Percentiles rank a stretch among this genome's conserved stretches.
phyloP scores from a whole-genome alignment of 2,113 vertebrate species.

The Sinocyclocheilus anshuiensis region DNA sequence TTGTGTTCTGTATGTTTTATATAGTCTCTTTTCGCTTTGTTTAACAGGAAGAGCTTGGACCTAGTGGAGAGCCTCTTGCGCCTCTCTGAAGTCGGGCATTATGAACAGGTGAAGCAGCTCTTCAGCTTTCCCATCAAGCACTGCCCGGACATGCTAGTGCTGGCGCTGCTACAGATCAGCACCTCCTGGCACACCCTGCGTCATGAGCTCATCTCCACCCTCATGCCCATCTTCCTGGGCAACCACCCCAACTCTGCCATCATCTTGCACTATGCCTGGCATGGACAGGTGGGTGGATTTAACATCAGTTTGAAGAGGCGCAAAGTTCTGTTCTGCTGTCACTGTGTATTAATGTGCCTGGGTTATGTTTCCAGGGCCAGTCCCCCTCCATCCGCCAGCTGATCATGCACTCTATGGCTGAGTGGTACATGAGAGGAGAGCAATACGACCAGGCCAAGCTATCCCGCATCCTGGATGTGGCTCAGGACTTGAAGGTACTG shows the following conservation, averaged over 20 bases:
- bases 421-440: conserved; percentile 99
- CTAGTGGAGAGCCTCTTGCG: conserved; percentile 94
- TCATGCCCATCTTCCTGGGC: conserved; percentile 98
- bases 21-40: neutral
- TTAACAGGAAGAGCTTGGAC: conserved; percentile 96
- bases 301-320: neutral
- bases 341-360: neutral
- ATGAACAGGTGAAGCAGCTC: conserved; percentile 98
- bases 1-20: neutral
- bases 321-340: neutral
- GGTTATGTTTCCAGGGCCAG: conserved; percentile 82
- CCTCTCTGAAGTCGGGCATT: conserved; percentile 94
- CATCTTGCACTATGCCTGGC: conserved; percentile 99
- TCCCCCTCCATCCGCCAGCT: conserved; percentile 98
- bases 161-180: conserved; percentile 95
- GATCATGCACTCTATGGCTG: conserved; percentile 99
- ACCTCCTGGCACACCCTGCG: conserved; percentile 97
- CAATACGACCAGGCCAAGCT: conserved; percentile 98
- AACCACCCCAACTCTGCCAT: conserved; percentile 99
- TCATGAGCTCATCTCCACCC: conserved; percentile 97
- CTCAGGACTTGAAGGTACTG: conserved; percentile 97
- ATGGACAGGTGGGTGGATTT: conserved; percentile 87
- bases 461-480: conserved; percentile 97
- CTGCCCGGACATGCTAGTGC: conserved; percentile 97
- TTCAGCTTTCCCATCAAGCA: conserved; percentile 99